Percentiles rank a stretch among this genome's conserved stretches.
Evolutionary conservation across 2,888 invertebrate genomes (phyloP).

Genomic region (Drosophila paramelanica): DNA sequence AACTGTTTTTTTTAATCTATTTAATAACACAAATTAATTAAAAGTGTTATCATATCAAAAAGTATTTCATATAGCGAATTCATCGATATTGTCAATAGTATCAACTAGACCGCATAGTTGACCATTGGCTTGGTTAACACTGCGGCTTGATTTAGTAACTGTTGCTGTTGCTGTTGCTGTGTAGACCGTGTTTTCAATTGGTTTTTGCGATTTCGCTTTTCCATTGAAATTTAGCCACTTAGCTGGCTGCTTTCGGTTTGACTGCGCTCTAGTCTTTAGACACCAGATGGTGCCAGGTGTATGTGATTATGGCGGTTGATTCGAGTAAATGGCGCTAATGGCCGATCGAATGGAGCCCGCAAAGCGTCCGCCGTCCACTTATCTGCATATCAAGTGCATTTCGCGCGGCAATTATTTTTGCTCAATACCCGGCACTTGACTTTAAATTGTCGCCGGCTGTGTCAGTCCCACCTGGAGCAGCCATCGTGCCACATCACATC

Average conservation of each 20-base stretch:
- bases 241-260: slow-evolving; percentile 24
- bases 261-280: not conserved
- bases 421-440: slow-evolving; percentile 72
- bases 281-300: slow-evolving; percentile 3
- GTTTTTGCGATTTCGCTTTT: slow-evolving; percentile 68
- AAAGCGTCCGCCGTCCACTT: slow-evolving; percentile 53
- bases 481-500: too few relatives aligned
- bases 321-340: slow-evolving; percentile 76
- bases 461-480: slow-evolving; percentile 47
- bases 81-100: not conserved
- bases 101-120: slow-evolving; percentile 16
- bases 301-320: slow-evolving; percentile 40
- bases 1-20: too few relatives aligned
- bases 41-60: not conserved
- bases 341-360: slow-evolving; percentile 45
- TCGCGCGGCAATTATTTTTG: slow-evolving; percentile 71
- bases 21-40: too few relatives aligned
- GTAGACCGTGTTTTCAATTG: slow-evolving; percentile 51
- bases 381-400: slow-evolving; percentile 68
- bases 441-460: slow-evolving; percentile 74
- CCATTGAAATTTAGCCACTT: slow-evolving; percentile 74
- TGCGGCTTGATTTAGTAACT: slow-evolving; percentile 13
- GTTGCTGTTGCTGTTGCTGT: slow-evolving; percentile 28
- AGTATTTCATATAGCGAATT: not conserved
- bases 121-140: slow-evolving; percentile 56